Percentiles rank a stretch among this genome's conserved stretches.
Evolutionary conservation across 2,113 vertebrate genomes (phyloP).

Genomic region (Halcyon malimbica): DNA sequence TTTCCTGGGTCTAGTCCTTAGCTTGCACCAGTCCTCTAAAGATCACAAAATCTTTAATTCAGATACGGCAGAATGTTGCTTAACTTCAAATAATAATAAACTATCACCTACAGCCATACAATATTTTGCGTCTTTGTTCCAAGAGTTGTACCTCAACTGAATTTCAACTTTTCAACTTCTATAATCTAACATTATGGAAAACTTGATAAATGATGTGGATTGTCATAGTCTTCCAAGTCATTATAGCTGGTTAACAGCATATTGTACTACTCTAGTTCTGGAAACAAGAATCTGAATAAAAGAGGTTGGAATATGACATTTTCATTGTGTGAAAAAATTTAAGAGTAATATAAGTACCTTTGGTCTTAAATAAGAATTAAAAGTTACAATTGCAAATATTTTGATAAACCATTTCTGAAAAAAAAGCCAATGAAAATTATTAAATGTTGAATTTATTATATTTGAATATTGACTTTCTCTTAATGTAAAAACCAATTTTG

Average conservation of each 20-base stretch:
- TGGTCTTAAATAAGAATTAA: background rate
- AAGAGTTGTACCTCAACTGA: background rate
- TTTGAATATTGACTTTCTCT: background rate
- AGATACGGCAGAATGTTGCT: background rate
- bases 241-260: background rate
- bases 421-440: background rate
- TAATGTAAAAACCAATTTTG: background rate
- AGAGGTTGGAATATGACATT: background rate
- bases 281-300: background rate
- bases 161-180: background rate
- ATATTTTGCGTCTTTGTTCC: background rate
- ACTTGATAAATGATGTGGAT: background rate
- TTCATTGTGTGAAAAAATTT: background rate
- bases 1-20: background rate
- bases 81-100: background rate
- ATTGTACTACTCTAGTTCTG: background rate
- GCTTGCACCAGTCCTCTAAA: background rate
- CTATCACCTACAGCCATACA: background rate
- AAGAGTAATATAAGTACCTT: background rate
- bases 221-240: background rate
- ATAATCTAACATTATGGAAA: background rate
- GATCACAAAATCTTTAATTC: background rate
- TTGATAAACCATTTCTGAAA: background rate
- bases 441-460: background rate
- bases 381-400: background rate